These are phyloP conservation scores for Drosophila pseudoananassae DNA, from an alignment of 1,140 invertebrate genomes.

Conservation along the genomic window DNA sequence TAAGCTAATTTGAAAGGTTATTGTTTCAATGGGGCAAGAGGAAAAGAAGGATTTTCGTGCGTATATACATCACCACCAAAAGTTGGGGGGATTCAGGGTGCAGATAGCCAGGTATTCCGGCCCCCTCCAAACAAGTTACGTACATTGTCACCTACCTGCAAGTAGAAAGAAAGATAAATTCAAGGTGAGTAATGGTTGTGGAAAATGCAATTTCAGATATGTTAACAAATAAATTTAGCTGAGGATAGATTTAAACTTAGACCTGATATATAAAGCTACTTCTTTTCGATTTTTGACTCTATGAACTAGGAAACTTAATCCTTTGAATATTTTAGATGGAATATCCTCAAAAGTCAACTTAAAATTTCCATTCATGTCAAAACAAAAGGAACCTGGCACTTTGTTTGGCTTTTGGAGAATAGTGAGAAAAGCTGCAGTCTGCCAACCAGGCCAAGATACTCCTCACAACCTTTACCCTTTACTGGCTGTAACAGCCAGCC, in stretches of 20 bases:
- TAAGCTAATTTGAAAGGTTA: slow-evolving; percentile 41
- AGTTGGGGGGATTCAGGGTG: not conserved
- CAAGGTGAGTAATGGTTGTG: slow-evolving; percentile 33
- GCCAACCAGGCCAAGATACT: not conserved
- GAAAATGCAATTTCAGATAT: slow-evolving; percentile 59
- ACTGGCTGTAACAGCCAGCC: not conserved
- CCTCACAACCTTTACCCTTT: not conserved
- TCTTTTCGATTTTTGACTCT: too few species aligned
- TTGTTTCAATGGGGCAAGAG: not conserved
- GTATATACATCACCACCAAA: slow-evolving; percentile 17
- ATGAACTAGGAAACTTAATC: not conserved
- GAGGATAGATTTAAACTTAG: not conserved
- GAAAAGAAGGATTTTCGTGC: slow-evolving; percentile 5
- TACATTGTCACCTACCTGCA: slow-evolving; percentile 81
- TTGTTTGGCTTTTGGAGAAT: slow-evolving; percentile 16
- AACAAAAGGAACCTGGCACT: slow-evolving; percentile 26
- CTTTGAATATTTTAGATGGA: not conserved
- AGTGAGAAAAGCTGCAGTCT: not conserved
- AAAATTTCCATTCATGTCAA: slow-evolving; percentile 29
- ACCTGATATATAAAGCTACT: too few species aligned
- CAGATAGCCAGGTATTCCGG: slow-evolving; percentile 6
- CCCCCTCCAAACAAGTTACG: slow-evolving; percentile 48
- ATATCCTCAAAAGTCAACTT: slow-evolving; percentile 9
- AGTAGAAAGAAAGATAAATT: slow-evolving; percentile 44
- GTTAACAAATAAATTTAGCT: slow-evolving; percentile 51